A percentile compares a stretch with the other conserved stretches of the same genome.
Conservation (phyloP, 2,113 vertebrate species). For the Hyla sarda region DNA sequence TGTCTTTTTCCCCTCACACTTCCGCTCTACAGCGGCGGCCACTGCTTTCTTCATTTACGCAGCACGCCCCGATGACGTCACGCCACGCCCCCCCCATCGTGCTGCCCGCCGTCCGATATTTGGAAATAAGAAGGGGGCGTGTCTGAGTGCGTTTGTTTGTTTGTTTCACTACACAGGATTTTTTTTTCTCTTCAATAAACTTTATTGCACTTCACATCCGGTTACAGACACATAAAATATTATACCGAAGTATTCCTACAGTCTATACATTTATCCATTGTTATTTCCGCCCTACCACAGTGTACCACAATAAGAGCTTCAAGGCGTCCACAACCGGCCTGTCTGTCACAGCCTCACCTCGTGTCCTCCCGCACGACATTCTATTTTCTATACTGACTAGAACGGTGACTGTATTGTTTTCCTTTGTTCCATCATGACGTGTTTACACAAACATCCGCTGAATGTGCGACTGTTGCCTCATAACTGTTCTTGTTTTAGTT, state of each 20-base stretch:
- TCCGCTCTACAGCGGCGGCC: conserved; percentile 10
- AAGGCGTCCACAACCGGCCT: too few relatives aligned
- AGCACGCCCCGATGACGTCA: conserved; percentile 23
- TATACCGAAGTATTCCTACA: too few relatives aligned
- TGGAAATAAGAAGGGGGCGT: neutral
- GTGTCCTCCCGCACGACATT: neutral
- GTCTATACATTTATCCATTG: too few relatives aligned
- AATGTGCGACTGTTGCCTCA: neutral
- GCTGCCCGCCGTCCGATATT: neutral
- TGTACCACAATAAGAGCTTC: too few relatives aligned
- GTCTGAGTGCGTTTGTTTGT: neutral
- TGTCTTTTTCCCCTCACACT: conserved; percentile 29
- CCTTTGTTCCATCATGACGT: neutral
- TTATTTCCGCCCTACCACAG: too few relatives aligned
- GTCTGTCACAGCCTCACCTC: too few relatives aligned
- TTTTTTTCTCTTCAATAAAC: neutral
- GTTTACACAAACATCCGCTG: neutral
- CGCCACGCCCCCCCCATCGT: neutral
- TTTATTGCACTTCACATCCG: neutral
- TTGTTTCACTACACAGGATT: neutral
- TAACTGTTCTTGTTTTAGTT: neutral
- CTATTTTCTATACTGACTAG: neutral
- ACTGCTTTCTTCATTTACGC: conserved; percentile 41
- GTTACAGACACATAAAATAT: neutral
- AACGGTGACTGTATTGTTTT: neutral